These are phyloP conservation scores for Anguilla rostrata DNA, from an alignment of 2,113 vertebrate genomes.

Conservation along the genomic window DNA sequence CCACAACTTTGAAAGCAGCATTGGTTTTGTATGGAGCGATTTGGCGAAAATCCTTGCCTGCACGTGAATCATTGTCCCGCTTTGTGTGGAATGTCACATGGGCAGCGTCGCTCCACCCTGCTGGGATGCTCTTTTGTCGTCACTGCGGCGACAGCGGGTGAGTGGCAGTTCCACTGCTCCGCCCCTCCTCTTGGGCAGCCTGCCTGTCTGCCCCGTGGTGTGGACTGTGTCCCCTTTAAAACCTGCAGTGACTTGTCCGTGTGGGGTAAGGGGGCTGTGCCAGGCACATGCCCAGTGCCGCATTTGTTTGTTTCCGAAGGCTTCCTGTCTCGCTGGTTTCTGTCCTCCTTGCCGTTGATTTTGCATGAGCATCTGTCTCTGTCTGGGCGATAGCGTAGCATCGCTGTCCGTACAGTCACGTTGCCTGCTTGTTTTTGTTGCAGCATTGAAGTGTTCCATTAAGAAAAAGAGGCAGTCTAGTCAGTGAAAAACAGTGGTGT, in stretches of 20 bases:
- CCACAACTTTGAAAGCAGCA: background rate
- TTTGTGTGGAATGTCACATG: conserved; percentile 45
- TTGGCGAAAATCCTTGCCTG: background rate
- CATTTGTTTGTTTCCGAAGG: background rate
- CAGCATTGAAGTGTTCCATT: conserved; percentile 19
- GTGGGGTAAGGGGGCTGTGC: background rate
- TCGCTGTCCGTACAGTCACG: conserved; percentile 8
- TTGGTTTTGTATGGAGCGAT: background rate
- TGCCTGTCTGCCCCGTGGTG: background rate
- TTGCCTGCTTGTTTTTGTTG: background rate
- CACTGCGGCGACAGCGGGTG: conserved; percentile 40
- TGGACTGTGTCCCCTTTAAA: background rate
- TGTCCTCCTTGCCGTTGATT: background rate
- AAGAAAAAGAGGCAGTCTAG: background rate
- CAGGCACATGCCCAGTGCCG: background rate
- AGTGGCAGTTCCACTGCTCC: conserved; percentile 39
- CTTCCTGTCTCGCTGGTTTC: background rate
- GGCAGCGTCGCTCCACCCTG: conserved; percentile 20
- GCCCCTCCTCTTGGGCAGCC: conserved; percentile 19
- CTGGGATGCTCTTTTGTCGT: conserved; percentile 37
- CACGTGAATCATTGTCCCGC: conserved; percentile 55
- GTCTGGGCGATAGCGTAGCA: background rate
- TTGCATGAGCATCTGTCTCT: background rate
- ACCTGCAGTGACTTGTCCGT: background rate
- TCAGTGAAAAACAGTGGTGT: background rate